Evolutionary conservation across 2,797 vertebrate species (phyloP), one percentile per base, ranked within the genome.

Genomic region (Enteromius argenteus): DNA sequence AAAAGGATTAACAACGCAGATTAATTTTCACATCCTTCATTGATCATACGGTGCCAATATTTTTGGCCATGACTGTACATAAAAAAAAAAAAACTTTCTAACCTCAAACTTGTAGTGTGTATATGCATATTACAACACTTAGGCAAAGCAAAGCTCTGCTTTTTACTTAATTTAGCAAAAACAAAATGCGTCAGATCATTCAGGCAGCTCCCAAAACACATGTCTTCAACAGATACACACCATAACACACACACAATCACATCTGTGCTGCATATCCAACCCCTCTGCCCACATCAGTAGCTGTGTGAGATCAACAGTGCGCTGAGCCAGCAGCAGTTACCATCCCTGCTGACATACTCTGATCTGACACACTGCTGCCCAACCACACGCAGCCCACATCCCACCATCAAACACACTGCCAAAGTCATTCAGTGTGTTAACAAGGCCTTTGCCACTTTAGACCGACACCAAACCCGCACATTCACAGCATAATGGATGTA

Each of bases 361-460:
- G 74, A 72, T 79, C 46, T 64, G 21, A 42, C 67, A 53, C 30
- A 84, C 42, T 66, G 60, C 35, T n/a, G 53, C 53, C 35, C 73
- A 44, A 51, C 58, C 53, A 60, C 51, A 77, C 42, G 49, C 69
- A 73, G 49, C 80, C 62, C 60, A 85, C 77, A 71, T 51, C 80
- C 67, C 72, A 87, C 73, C 64, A 66, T 76, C 58, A 85, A 49
- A 71, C 53, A 46, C 49, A 10, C 64, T 66, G 49, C 44, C 74
- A 73, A 11, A 46, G 77, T 72, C 68, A 86, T 51, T 66, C 13
- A 74, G 80, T 32, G 67, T 79, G 80, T 79, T 78, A 83, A 79
- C 85, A 86, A 86, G 80, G 53, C 30, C 75, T 69, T 80, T 80
- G 51, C 72, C 62, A 75, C 83, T 66, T 85, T 44, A 80, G 73